phyloP scores from a whole-genome alignment of 2,888 invertebrate species.

The Acrobasis suavella region DNA sequence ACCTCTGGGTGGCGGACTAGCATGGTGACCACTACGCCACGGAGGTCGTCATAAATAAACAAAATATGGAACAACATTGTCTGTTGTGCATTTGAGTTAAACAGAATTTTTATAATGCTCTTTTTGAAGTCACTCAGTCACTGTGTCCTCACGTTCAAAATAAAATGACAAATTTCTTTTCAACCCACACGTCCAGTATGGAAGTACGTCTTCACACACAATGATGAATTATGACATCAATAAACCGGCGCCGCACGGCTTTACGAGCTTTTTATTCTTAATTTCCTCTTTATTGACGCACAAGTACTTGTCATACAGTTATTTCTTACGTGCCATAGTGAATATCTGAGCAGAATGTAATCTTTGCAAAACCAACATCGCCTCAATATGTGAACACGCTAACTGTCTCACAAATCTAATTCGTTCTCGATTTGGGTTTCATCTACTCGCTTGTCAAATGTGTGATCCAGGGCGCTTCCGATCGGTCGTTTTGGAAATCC shows the following conservation, averaged over 20 bases:
- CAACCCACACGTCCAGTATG: background rate
- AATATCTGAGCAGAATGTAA: background rate
- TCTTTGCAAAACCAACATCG: background rate
- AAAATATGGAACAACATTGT: too few relatives aligned
- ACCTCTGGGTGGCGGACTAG: too few relatives aligned
- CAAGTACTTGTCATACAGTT: conserved; percentile 15
- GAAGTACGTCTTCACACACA: background rate
- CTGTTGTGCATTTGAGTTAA: too few relatives aligned
- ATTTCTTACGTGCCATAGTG: background rate
- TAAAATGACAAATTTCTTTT: background rate
- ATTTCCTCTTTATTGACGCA: conserved; percentile 18
- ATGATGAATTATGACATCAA: conserved; percentile 14
- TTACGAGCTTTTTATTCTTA: conserved; percentile 19
- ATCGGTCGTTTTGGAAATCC: too few relatives aligned
- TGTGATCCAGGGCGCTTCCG: too few relatives aligned
- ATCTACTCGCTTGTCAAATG: too few relatives aligned
- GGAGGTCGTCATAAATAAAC: too few relatives aligned
- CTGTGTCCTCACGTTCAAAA: background rate
- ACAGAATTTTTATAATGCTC: too few relatives aligned
- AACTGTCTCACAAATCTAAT: background rate
- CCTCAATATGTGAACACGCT: too few relatives aligned
- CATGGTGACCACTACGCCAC: too few relatives aligned
- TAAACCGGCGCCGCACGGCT: conserved; percentile 11
- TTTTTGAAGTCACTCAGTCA: too few relatives aligned
- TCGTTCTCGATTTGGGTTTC: too few relatives aligned